These are phyloP conservation scores for Trichopoda pennipes DNA, from an alignment of 2,888 invertebrate species.

Conservation along the genomic window DNA sequence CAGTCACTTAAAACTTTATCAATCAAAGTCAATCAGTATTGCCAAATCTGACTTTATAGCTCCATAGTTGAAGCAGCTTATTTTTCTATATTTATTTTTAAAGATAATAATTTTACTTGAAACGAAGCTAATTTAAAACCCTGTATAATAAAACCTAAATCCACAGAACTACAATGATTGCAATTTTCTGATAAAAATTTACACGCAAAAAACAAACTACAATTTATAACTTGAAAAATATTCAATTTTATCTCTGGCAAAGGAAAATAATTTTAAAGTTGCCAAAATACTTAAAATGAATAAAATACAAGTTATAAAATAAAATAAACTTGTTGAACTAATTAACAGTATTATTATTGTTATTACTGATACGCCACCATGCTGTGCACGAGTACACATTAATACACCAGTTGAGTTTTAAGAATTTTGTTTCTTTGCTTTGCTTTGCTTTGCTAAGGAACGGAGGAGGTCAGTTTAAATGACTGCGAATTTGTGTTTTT, in stretches of 20 bases:
- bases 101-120: no score
- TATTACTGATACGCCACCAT: slow-evolving; percentile 40
- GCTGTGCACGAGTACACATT: background rate
- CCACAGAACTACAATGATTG: slow-evolving; percentile 13
- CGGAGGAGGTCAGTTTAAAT: slow-evolving; percentile 27
- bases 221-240: background rate
- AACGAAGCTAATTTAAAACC: no score
- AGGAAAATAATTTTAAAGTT: background rate
- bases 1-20: no score
- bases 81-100: no score
- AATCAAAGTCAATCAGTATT: no score
- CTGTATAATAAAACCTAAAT: no score
- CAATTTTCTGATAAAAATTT: slow-evolving; percentile 39
- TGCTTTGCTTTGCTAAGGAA: background rate
- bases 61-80: no score
- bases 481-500: slow-evolving; percentile 11
- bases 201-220: slow-evolving; percentile 3
- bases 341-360: slow-evolving; percentile 39
- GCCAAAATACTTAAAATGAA: background rate
- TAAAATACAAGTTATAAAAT: background rate
- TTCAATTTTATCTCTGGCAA: background rate
- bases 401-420: background rate
- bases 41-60: no score
- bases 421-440: background rate
- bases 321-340: slow-evolving; percentile 52